Percentiles rank a stretch among this genome's conserved stretches.
Evolutionary conservation across 2,888 invertebrate species (phyloP).

Genomic region (Clostera curtula): DNA sequence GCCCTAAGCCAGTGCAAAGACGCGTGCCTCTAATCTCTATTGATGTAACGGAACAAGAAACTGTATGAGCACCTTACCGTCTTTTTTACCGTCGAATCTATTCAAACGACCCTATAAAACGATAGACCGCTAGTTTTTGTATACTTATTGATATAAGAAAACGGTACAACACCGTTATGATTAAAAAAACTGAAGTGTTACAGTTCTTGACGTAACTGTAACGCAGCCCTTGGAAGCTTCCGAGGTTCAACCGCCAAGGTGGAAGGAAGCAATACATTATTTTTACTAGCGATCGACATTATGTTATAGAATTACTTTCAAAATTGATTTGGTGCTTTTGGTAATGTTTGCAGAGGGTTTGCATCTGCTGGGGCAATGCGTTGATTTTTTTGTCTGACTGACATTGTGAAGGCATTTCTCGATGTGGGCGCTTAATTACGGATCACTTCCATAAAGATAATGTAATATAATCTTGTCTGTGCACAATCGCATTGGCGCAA

Average conservation of each 20-base stretch:
- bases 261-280: slow-evolving; percentile 72
- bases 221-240: slow-evolving; percentile 42
- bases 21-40: slow-evolving; percentile 72
- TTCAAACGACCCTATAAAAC: slow-evolving; percentile 58
- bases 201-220: slow-evolving; percentile 71
- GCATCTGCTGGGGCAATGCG: slow-evolving; percentile 57
- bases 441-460: slow-evolving; percentile 65
- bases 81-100: slow-evolving; percentile 44
- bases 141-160: slow-evolving; percentile 47
- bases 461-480: slow-evolving; percentile 67
- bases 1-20: slow-evolving; percentile 42
- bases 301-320: slow-evolving; percentile 73
- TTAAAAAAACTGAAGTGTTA: slow-evolving; percentile 60
- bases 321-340: slow-evolving; percentile 57
- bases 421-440: slow-evolving; percentile 72
- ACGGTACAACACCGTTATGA: slow-evolving; percentile 60
- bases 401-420: slow-evolving; percentile 44
- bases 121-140: slow-evolving; percentile 57
- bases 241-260: slow-evolving; percentile 55
- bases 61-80: slow-evolving; percentile 62
- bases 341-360: slow-evolving; percentile 54
- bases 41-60: slow-evolving; percentile 66
- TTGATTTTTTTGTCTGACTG: slow-evolving; percentile 42
- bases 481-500: slow-evolving; percentile 61
- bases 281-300: slow-evolving; percentile 63